Evolutionary conservation across 1,140 invertebrate genomes (phyloP).

Genomic region (Streblospio benedicti): DNA sequence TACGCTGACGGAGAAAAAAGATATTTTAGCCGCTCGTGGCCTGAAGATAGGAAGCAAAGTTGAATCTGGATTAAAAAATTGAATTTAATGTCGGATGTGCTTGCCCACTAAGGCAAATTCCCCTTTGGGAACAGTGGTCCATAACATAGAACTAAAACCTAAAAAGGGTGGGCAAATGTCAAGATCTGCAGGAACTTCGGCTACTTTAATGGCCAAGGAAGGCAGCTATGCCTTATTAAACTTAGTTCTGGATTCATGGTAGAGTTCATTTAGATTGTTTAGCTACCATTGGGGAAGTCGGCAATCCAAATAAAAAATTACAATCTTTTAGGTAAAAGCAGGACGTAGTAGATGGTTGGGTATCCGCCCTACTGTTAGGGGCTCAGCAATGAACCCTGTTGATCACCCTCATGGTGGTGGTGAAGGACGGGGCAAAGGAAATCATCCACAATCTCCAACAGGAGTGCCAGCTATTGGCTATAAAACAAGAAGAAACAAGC

Average conservation of each 20-base stretch:
- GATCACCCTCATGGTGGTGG: constrained; percentile 39
- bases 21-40: constrained; percentile 8
- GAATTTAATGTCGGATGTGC: not conserved
- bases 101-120: not conserved
- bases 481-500: constrained; percentile 17
- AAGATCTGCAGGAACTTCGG: constrained; percentile 27
- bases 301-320: constrained; percentile 24
- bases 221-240: constrained; percentile 19
- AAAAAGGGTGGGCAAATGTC: constrained; percentile 27
- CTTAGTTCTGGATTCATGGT: constrained; percentile 29
- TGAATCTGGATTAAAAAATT: not conserved
- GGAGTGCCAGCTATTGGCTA: constrained; percentile 18
- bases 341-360: constrained; percentile 28
- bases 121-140: constrained; percentile 12
- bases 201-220: constrained; percentile 23
- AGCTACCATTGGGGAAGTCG: constrained; percentile 30
- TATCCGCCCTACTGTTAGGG: constrained; percentile 27
- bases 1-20: constrained; percentile 16
- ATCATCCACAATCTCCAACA: constrained; percentile 17
- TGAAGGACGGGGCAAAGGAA: constrained; percentile 23
- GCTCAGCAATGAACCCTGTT: constrained; percentile 33
- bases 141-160: constrained; percentile 28
- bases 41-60: constrained; percentile 6
- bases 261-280: constrained; percentile 17
- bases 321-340: constrained; percentile 30